Evolutionary conservation across 35 echinoderm and acorn worm species (phyloP).

Genomic region (Holothuria glaberrima): DNA sequence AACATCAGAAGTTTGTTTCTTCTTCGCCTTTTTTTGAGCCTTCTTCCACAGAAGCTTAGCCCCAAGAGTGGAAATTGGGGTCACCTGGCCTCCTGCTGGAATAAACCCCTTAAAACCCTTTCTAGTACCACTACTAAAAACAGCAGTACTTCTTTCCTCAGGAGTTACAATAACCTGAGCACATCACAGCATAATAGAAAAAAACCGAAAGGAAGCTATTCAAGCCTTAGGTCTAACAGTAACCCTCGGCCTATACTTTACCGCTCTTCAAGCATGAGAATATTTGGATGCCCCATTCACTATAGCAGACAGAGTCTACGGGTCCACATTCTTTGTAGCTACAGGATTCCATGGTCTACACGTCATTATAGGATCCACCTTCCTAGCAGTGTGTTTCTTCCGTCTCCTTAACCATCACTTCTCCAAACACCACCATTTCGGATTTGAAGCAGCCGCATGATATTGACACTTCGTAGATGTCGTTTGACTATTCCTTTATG

Average conservation of each 20-base stretch:
- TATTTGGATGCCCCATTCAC: conserved; percentile 75
- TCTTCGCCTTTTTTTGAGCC: conserved; percentile 76
- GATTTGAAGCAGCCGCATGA: conserved; percentile 77
- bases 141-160: conserved; percentile 66
- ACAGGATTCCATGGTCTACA: conserved; percentile 77
- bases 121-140: conserved; percentile 66
- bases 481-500: conserved; percentile 78
- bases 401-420: conserved; percentile 51
- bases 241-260: conserved; percentile 57
- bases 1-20: conserved; percentile 76
- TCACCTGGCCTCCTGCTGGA: conserved; percentile 62
- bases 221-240: conserved; percentile 63
- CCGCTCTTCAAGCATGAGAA: conserved; percentile 68
- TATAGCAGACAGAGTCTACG: conserved; percentile 75
- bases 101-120: conserved; percentile 61
- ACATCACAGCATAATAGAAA: conserved; percentile 70
- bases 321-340: conserved; percentile 79
- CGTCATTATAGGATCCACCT: conserved; percentile 78
- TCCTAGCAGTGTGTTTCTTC: conserved; percentile 60
- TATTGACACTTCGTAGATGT: conserved; percentile 86
- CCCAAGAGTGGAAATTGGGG: conserved; percentile 57
- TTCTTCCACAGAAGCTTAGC: conserved; percentile 78
- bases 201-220: conserved; percentile 49
- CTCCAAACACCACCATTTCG: conserved; percentile 74
- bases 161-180: conserved; percentile 76